phyloP scores from a whole-genome alignment of 2,113 vertebrate genomes.

The Atherinomorus stipes region DNA sequence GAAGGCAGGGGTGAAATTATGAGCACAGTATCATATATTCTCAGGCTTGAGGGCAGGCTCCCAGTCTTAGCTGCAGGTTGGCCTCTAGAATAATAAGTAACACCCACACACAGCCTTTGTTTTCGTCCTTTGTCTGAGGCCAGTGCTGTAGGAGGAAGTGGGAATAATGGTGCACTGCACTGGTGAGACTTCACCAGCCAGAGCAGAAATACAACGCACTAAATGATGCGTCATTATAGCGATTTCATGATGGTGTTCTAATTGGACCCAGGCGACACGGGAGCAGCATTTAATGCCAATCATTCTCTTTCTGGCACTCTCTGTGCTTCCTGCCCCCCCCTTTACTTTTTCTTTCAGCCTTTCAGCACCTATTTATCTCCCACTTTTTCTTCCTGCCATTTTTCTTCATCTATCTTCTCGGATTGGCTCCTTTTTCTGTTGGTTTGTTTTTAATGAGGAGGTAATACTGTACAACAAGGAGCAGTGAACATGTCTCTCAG shows the following conservation, averaged over 20 bases:
- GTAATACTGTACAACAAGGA: slow-evolving; percentile 13
- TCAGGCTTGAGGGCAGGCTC: not conserved
- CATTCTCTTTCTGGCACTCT: slow-evolving; percentile 51
- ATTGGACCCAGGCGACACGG: slow-evolving; percentile 58
- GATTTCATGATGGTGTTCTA: slow-evolving; percentile 71
- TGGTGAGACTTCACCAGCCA: slow-evolving; percentile 39
- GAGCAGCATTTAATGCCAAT: slow-evolving; percentile 61
- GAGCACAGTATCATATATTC: not conserved
- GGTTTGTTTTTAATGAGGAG: not conserved
- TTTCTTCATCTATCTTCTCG: not conserved
- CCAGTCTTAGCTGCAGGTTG: slow-evolving; percentile 12
- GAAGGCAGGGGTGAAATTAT: not conserved
- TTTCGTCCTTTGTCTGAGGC: slow-evolving; percentile 53
- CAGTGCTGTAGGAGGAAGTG: slow-evolving; percentile 25
- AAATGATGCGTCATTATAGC: slow-evolving; percentile 70
- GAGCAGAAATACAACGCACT: slow-evolving; percentile 36
- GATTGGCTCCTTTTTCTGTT: not conserved
- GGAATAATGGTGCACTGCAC: slow-evolving; percentile 49
- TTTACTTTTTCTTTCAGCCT: not conserved
- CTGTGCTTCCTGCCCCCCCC: slow-evolving; percentile 19
- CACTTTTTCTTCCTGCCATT: not conserved
- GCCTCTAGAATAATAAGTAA: slow-evolving; percentile 42
- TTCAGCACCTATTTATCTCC: slow-evolving; percentile 26
- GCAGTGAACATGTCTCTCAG: not conserved
- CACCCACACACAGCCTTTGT: slow-evolving; percentile 59